Evolutionary conservation across 2,888 invertebrate species (phyloP).

Genomic region (Ormyrus nitidulus): DNA sequence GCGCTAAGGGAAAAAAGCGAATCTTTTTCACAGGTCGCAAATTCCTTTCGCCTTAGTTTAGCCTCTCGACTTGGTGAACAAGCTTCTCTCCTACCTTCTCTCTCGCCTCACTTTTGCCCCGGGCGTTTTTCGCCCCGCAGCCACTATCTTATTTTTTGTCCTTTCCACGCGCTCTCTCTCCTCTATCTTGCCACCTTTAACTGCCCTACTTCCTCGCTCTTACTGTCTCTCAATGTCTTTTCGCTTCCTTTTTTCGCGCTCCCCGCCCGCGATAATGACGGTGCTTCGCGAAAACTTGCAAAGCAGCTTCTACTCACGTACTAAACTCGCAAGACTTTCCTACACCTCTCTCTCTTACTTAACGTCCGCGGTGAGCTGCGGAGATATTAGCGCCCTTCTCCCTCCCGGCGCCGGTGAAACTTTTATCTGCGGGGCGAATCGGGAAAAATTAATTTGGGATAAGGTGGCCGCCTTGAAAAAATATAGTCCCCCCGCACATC

Average conservation of each 20-base stretch:
- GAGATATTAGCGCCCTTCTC: slow-evolving; percentile 1
- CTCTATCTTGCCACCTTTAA: neutral
- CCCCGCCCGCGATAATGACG: slow-evolving; percentile 49
- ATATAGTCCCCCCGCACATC: slow-evolving; percentile 6
- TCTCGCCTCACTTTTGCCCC: neutral
- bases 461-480: slow-evolving; percentile 17
- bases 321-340: slow-evolving; percentile 46
- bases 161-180: slow-evolving; percentile 8
- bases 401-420: slow-evolving; percentile 31
- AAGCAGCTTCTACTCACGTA: slow-evolving; percentile 54
- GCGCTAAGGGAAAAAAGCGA: slow-evolving; percentile 37
- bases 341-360: slow-evolving; percentile 11
- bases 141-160: slow-evolving; percentile 34
- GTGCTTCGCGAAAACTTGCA: slow-evolving; percentile 55
- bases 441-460: slow-evolving; percentile 62
- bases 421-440: slow-evolving; percentile 59
- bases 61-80: slow-evolving; percentile 26
- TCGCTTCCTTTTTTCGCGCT: slow-evolving; percentile 28
- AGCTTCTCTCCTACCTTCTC: slow-evolving; percentile 48
- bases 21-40: slow-evolving; percentile 57
- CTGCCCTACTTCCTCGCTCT: slow-evolving; percentile 34
- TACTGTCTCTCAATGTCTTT: slow-evolving; percentile 22
- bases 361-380: neutral
- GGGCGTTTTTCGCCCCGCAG: neutral
- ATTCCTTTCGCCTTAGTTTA: slow-evolving; percentile 53